Conservation (phyloP, 2,797 vertebrate genomes). For the Channallabes apus region DNA sequence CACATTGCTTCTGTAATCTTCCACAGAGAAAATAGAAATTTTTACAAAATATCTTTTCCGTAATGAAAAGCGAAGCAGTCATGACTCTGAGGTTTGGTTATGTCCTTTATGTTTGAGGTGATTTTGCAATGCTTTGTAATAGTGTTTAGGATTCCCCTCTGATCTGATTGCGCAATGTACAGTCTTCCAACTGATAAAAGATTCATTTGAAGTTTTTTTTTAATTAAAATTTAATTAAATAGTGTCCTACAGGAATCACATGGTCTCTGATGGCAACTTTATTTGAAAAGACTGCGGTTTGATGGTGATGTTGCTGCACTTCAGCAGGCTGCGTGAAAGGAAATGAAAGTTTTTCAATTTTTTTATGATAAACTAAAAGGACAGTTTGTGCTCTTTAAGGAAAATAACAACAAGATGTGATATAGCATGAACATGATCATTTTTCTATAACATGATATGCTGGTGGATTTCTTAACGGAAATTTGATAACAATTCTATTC, state of each 20-base stretch:
- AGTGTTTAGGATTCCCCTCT: background rate
- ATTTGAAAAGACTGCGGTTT: background rate
- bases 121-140: constrained; percentile 1
- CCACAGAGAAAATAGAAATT: constrained; percentile 35
- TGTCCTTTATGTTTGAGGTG: background rate
- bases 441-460: background rate
- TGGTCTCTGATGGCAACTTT: background rate
- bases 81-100: background rate
- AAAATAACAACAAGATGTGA: background rate
- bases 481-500: background rate
- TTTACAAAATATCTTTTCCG: background rate
- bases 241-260: background rate
- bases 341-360: background rate
- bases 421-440: background rate
- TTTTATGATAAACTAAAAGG: too few relatives aligned
- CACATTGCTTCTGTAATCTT: constrained; percentile 54
- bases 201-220: background rate
- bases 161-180: background rate
- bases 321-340: background rate
- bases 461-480: background rate
- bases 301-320: background rate
- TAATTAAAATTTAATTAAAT: background rate
- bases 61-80: background rate
- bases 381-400: too few relatives aligned
- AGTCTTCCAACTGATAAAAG: background rate